Conservation (phyloP, 2,797 vertebrate genomes). For the Thamnophis elegans region DNA sequence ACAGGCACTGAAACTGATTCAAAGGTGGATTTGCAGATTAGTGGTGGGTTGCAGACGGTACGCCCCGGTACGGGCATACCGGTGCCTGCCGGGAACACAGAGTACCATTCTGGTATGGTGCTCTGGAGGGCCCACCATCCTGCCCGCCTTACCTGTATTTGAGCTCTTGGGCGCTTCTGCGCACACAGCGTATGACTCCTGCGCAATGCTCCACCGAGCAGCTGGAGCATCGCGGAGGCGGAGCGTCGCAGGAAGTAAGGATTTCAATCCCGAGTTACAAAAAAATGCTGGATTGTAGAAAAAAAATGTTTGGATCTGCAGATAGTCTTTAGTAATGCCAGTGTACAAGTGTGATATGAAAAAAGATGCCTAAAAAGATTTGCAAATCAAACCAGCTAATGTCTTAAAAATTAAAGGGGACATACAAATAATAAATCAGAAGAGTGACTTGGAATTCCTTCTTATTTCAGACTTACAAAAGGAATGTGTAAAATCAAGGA, state of each 20-base stretch:
- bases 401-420: background rate
- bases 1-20: background rate
- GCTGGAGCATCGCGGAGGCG: no score
- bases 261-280: background rate
- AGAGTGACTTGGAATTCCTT: background rate
- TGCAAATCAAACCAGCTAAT: background rate
- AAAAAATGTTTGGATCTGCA: background rate
- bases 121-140: no score
- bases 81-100: no score
- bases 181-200: no score
- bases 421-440: background rate
- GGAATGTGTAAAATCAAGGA: background rate
- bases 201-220: no score
- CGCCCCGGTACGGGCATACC: no score
- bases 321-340: background rate
- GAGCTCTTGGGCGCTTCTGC: no score
- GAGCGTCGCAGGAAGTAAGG: no score
- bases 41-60: no score
- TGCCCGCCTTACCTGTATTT: no score
- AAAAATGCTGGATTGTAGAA: background rate
- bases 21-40: background rate
- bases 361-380: background rate
- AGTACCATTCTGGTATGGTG: no score
- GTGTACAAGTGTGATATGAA: background rate
- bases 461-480: background rate